phyloP scores from a whole-genome alignment of 2,888 invertebrate genomes.

The Nephrotoma guestfalica region DNA sequence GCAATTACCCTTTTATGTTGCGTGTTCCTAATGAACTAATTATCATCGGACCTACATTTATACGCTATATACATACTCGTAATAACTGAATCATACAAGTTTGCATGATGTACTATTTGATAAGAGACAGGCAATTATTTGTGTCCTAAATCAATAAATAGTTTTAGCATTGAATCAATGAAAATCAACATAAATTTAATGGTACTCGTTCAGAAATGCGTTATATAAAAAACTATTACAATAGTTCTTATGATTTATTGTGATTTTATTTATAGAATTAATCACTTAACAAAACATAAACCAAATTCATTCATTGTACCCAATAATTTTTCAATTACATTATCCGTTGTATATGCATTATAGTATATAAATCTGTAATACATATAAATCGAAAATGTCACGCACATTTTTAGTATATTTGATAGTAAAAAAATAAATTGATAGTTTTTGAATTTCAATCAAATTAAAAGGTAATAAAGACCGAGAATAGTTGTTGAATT shows the following conservation, averaged over 20 bases:
- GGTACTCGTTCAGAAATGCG: too few species aligned
- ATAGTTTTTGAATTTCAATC: not conserved
- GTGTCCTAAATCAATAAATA: not conserved
- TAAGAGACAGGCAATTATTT: not conserved
- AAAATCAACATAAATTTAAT: not conserved
- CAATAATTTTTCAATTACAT: not conserved
- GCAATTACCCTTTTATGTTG: too few species aligned
- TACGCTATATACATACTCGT: not conserved
- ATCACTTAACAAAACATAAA: not conserved
- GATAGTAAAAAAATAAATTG: not conserved
- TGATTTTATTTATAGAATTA: not conserved
- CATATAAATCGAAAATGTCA: not conserved
- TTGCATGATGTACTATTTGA: not conserved
- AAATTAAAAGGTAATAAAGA: not conserved
- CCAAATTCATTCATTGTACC: not conserved
- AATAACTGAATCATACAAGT: not conserved
- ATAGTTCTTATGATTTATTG: not conserved
- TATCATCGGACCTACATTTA: not conserved
- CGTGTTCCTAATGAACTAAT: not conserved
- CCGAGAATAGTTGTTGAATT: not conserved
- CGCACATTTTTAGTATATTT: not conserved
- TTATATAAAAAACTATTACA: not conserved
- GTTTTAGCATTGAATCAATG: not conserved
- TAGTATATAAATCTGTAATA: not conserved
- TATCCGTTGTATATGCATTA: not conserved